Evolutionary conservation across 2,888 invertebrate species (phyloP).

Genomic region (Cistogaster globosa): DNA sequence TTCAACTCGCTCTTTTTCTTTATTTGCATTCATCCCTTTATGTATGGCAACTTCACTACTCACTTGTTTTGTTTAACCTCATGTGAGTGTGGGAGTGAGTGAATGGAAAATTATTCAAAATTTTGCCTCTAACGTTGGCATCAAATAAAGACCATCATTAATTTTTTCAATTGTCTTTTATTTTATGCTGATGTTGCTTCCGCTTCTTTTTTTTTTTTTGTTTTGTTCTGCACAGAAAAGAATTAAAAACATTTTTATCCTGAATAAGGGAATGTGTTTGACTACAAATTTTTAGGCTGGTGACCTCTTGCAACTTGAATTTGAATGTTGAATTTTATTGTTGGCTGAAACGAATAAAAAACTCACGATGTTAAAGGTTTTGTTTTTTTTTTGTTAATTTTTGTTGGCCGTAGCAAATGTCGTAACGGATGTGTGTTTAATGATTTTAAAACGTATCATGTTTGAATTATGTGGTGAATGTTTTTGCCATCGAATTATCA

Average conservation of each 20-base stretch:
- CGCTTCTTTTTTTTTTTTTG: neutral
- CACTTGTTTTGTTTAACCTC: neutral
- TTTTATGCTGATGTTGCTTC: neutral
- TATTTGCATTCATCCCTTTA: neutral
- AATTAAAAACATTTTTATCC: neutral
- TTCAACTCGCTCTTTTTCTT: neutral
- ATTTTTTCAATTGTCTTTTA: slow-evolving; percentile 47
- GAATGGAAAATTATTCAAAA: slow-evolving; percentile 33
- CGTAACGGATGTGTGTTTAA: slow-evolving; percentile 43
- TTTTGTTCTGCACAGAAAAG: too few relatives aligned
- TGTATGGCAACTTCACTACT: neutral
- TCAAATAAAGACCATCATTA: slow-evolving; percentile 27
- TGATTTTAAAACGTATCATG: slow-evolving; percentile 28
- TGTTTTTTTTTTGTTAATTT: slow-evolving; percentile 15
- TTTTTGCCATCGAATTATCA: slow-evolving; percentile 53
- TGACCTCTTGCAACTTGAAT: neutral
- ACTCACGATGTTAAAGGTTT: slow-evolving; percentile 43
- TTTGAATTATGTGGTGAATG: slow-evolving; percentile 34
- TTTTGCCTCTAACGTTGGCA: slow-evolving; percentile 28
- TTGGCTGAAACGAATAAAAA: neutral
- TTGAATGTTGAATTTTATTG: neutral
- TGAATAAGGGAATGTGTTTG: neutral
- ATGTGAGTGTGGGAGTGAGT: neutral
- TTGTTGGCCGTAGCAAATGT: slow-evolving; percentile 35
- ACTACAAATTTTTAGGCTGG: neutral